Evolutionary conservation across 2,797 vertebrate species (phyloP).

Genomic region (Gymnoscopelus braueri): DNA sequence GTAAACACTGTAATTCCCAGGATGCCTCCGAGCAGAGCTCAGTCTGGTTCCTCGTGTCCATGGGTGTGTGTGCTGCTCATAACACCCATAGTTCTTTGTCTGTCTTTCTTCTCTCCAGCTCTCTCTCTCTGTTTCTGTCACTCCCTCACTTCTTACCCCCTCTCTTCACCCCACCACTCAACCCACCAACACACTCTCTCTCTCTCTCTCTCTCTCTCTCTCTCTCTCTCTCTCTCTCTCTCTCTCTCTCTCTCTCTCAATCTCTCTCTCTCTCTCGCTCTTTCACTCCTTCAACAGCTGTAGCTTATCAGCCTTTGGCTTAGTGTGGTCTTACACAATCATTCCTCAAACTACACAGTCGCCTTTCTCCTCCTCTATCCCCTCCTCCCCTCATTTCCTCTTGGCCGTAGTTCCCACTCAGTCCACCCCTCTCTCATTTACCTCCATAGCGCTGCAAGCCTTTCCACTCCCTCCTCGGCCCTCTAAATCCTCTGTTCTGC

Average conservation of each 20-base stretch:
- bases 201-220: conserved; percentile 10
- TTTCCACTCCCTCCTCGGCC: conserved; percentile 25
- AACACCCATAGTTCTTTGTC: conserved; percentile 12
- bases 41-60: not conserved
- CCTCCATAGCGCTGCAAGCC: conserved; percentile 39
- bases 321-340: conserved; percentile 64
- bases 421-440: conserved; percentile 50
- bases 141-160: conserved; percentile 1
- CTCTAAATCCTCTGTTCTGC: conserved; percentile 13
- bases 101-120: conserved; percentile 32
- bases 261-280: not conserved
- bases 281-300: conserved; percentile 72
- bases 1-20: conserved; percentile 28
- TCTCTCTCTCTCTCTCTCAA: not conserved
- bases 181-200: conserved; percentile 2
- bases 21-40: not conserved
- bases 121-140: conserved; percentile 5
- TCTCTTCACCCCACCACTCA: conserved; percentile 8
- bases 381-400: conserved; percentile 65
- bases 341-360: conserved; percentile 42
- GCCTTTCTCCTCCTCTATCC: conserved; percentile 42
- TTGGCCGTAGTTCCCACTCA: conserved; percentile 44
- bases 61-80: not conserved
- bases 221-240: conserved; percentile 22
- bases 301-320: conserved; percentile 75